Evolutionary conservation across 2,888 invertebrate genomes (phyloP).

Genomic region (Sinotaia quadrata): DNA sequence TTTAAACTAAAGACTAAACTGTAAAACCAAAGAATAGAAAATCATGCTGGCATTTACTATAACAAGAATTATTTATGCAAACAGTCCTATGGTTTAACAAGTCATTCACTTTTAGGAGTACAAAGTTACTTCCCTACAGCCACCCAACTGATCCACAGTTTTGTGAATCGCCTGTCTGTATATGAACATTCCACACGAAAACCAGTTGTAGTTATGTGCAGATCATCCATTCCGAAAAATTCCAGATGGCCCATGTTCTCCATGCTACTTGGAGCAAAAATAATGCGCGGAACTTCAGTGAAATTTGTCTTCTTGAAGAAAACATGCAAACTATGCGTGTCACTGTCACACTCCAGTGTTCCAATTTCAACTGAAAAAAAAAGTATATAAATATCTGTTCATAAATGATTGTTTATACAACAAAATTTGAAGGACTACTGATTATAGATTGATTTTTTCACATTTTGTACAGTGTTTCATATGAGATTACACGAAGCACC

Average conservation of each 20-base stretch:
- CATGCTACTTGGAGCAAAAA: constrained; percentile 4
- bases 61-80: too few species aligned
- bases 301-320: constrained; percentile 17
- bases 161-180: constrained; percentile 14
- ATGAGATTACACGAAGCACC: too few species aligned
- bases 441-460: too few species aligned
- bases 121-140: constrained; percentile 18
- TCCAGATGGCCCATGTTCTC: constrained; percentile 10
- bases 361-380: constrained; percentile 21
- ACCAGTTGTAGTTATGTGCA: constrained; percentile 12
- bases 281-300: constrained; percentile 3
- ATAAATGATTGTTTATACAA: too few species aligned
- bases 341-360: constrained; percentile 5
- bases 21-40: too few species aligned
- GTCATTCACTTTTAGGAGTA: too few species aligned
- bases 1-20: too few species aligned
- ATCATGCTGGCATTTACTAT: too few species aligned
- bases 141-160: constrained; percentile 17
- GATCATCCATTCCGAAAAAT: constrained; percentile 10
- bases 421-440: too few species aligned
- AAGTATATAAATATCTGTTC: too few species aligned
- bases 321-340: constrained; percentile 8
- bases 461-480: too few species aligned
- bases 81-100: too few species aligned
- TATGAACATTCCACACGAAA: constrained; percentile 14